Evolutionary conservation across 1,140 invertebrate species (phyloP).

Genomic region (Carposina sasakii): DNA sequence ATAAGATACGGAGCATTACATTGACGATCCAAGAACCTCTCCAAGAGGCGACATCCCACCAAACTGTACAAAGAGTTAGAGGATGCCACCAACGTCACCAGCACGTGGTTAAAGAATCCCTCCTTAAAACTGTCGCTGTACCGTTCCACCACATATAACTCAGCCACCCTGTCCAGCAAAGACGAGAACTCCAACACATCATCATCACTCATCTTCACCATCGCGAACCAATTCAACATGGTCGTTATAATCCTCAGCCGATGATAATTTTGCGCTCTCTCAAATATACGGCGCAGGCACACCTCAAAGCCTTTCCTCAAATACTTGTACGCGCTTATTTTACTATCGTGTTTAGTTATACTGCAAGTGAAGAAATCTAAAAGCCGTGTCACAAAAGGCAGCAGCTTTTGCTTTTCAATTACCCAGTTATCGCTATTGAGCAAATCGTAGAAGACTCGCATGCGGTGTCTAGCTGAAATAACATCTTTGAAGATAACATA

Average conservation of each 20-base stretch:
- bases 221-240: conserved; percentile 43
- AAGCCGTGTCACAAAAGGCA: conserved; percentile 55
- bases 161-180: conserved; percentile 68
- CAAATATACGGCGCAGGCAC: conserved; percentile 48
- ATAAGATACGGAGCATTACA: conserved; percentile 65
- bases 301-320: conserved; percentile 62
- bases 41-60: conserved; percentile 71
- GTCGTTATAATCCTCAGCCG: conserved; percentile 40
- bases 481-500: conserved; percentile 28
- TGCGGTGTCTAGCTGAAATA: conserved; percentile 33
- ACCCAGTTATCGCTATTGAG: conserved; percentile 67
- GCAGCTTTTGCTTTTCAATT: conserved; percentile 44
- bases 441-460: conserved; percentile 67
- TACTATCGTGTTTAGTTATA: conserved; percentile 36
- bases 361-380: conserved; percentile 64
- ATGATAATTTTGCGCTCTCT: conserved; percentile 53
- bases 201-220: conserved; percentile 46
- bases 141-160: conserved; percentile 48
- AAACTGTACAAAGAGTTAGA: conserved; percentile 60
- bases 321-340: conserved; percentile 45
- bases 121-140: conserved; percentile 60
- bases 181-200: conserved; percentile 65
- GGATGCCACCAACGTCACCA: conserved; percentile 60
- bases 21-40: conserved; percentile 72
- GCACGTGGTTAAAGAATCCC: conserved; percentile 59